Evolutionary conservation across 1,140 invertebrate genomes (phyloP), one percentile per base, ranked within the genome.

Genomic region (Rhizoglyphus robini): DNA sequence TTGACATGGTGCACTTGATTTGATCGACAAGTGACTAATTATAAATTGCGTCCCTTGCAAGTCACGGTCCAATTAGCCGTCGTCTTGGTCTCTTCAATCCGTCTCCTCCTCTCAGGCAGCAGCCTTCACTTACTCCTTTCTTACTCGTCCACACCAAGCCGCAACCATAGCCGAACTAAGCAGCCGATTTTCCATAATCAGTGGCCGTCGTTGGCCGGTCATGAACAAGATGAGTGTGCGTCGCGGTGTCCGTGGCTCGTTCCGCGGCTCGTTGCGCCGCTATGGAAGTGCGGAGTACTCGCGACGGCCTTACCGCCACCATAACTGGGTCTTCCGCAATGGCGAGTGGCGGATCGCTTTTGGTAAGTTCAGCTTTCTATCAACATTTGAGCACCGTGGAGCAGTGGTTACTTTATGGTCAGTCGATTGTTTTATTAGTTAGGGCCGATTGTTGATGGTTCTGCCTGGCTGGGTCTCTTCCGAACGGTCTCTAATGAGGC

Each of bases 271-370:
- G 36, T 66, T 71, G 8, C 68, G 69, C 29, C 67, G 69, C 20
- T 71, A 71, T 66, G 70, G 69, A 54, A 69, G 68, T 59, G 69
- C 69, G 25, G 70, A 72, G 65, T 68, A 70, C 61, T 68, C 67
- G 54, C 67, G 69, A 57, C 68, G 67, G 66, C 68, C 68, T 32
- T 65, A 67, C 20, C 61, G 69, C 25, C 71, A 72, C 65, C 71
- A 71, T 54, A 70, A 68, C 47, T 71, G 70, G 70, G 67, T 70
- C 51, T 72, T 69, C 65, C 66, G 67, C 34, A 69, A 72, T 41
- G 69, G 69, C 46, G 69, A 72, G 61, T 71, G 72, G 70, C 64
- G 70, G 58, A 71, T 72, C 58, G 71, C 69, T 48, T 72, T 71
- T 64, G 70, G 71, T 72, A 69, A 72, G 71, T 68, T 58, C 29